A percentile compares a stretch with the other conserved stretches of the same genome.
Evolutionary conservation across 1,140 invertebrate genomes (phyloP).

Genomic region (Solenopsis invicta): DNA sequence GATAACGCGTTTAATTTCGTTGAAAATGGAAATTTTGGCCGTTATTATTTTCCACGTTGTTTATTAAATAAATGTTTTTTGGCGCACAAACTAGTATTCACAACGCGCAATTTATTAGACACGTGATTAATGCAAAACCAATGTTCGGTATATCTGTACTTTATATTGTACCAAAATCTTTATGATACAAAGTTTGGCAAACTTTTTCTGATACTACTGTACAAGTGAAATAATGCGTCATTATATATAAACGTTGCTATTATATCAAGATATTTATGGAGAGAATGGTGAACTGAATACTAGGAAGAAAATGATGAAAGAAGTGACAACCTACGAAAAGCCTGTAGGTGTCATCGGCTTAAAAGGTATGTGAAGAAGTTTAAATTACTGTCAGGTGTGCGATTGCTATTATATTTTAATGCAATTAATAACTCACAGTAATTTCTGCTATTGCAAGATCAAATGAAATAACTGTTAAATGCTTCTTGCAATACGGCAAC

Average conservation of each 20-base stretch:
- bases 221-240: neutral
- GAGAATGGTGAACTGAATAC: constrained; percentile 17
- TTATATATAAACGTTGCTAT: neutral
- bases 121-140: neutral
- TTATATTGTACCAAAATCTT: neutral
- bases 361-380: constrained; percentile 13
- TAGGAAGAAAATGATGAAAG: constrained; percentile 24
- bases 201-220: neutral
- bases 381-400: constrained; percentile 12
- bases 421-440: constrained; percentile 5
- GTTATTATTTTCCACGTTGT: neutral
- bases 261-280: neutral
- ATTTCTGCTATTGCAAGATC: neutral
- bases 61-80: constrained; percentile 3
- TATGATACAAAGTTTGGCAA: neutral
- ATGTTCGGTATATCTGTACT: neutral
- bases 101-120: too few relatives aligned
- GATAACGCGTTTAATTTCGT: neutral
- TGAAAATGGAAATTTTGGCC: constrained; percentile 15
- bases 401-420: constrained; percentile 15
- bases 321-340: constrained; percentile 10
- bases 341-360: constrained; percentile 12
- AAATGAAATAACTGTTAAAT: constrained; percentile 1
- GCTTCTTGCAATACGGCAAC: neutral
- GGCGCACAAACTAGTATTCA: neutral